phyloP scores from a whole-genome alignment of 2,113 vertebrate species.

The Etia nguti region DNA sequence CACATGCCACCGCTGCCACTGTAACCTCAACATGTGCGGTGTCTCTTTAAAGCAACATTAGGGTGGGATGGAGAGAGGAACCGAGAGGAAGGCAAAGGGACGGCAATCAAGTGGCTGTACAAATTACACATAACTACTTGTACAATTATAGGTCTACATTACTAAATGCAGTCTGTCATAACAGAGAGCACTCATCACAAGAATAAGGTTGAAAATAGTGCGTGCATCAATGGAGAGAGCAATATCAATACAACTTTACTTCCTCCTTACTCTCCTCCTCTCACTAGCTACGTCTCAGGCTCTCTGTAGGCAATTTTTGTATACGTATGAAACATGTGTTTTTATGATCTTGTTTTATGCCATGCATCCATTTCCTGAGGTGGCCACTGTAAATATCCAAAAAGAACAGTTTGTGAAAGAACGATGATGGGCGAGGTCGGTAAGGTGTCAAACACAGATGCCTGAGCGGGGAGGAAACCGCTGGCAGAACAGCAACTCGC shows the following conservation, averaged over 20 bases:
- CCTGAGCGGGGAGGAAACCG: neutral
- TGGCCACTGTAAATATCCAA: neutral
- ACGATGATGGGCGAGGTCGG: neutral
- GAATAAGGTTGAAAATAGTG: neutral
- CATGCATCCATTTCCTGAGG: neutral
- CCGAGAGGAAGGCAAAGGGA: neutral
- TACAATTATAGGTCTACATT: conserved; percentile 35
- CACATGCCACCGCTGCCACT: neutral
- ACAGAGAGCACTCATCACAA: conserved; percentile 1
- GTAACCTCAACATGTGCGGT: neutral
- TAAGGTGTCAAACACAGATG: neutral
- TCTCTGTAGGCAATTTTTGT: neutral
- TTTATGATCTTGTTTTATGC: neutral
- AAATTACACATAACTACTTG: conserved; percentile 40
- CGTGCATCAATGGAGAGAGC: neutral
- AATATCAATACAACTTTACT: neutral
- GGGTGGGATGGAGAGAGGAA: neutral
- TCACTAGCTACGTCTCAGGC: neutral
- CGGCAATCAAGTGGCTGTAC: conserved; percentile 13
- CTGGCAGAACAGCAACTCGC: neutral
- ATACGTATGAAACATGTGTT: neutral
- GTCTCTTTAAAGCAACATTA: neutral
- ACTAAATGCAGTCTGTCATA: conserved; percentile 39
- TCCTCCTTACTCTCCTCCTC: neutral
- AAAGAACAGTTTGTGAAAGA: neutral